These are phyloP conservation scores for Equus quagga DNA, from an alignment of 2,113 vertebrate species.

Conservation along the genomic window DNA sequence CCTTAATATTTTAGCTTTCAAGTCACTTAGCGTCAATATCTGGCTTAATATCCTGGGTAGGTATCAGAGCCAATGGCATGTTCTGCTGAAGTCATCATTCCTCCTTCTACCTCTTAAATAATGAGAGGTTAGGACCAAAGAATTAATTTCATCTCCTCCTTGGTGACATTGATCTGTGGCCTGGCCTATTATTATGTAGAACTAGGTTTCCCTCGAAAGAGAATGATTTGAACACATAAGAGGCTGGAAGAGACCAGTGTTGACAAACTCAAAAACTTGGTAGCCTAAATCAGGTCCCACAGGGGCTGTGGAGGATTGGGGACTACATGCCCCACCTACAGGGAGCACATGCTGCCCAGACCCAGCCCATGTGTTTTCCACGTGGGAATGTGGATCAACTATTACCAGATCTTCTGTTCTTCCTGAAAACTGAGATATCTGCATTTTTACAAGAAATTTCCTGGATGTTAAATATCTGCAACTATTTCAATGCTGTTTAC, in stretches of 20 bases:
- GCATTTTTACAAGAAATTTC: neutral
- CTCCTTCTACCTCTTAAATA: neutral
- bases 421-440: neutral
- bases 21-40: neutral
- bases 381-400: neutral
- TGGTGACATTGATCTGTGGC: neutral
- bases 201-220: neutral
- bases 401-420: neutral
- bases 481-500: neutral
- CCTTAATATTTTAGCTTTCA: neutral
- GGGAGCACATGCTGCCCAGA: neutral
- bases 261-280: neutral
- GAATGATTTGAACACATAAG: neutral
- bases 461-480: neutral
- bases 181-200: neutral
- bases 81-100: neutral
- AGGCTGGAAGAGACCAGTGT: neutral
- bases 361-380: neutral
- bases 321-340: neutral
- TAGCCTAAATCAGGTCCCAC: neutral
- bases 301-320: neutral
- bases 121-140: neutral
- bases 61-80: neutral
- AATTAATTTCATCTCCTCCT: neutral
- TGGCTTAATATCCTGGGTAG: neutral